Evolutionary conservation across 2,888 invertebrate genomes (phyloP).

Genomic region (Liodrosophila aerea): DNA sequence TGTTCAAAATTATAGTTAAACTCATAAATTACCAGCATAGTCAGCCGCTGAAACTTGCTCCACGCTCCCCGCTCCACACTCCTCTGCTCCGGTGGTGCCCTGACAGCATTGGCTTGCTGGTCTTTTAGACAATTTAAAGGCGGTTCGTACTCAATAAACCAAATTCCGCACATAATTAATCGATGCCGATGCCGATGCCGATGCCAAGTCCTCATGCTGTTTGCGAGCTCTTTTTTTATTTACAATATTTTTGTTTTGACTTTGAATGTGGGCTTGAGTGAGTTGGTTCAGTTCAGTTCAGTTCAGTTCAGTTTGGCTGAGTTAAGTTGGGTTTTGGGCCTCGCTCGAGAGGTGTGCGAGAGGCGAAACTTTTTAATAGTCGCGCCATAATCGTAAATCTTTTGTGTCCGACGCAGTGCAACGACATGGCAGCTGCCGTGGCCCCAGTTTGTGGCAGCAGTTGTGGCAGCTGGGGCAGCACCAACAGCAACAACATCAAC

Average conservation of each 20-base stretch:
- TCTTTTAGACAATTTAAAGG: slow-evolving; percentile 79
- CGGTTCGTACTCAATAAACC: slow-evolving; percentile 79
- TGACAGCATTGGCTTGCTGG: slow-evolving; percentile 69
- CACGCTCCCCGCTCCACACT: not conserved
- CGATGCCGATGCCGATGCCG: slow-evolving; percentile 61
- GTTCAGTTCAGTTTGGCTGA: slow-evolving; percentile 6
- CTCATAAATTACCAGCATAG: slow-evolving; percentile 78
- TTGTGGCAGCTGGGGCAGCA: slow-evolving; percentile 19
- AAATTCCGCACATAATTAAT: slow-evolving; percentile 81
- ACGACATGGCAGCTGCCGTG: slow-evolving; percentile 65
- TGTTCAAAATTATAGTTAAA: slow-evolving; percentile 78
- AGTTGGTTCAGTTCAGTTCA: slow-evolving; percentile 33
- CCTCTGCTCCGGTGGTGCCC: slow-evolving; percentile 27
- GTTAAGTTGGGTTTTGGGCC: slow-evolving; percentile 5
- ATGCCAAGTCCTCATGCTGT: slow-evolving; percentile 7
- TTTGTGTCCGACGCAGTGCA: slow-evolving; percentile 78
- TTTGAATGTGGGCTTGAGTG: slow-evolving; percentile 71
- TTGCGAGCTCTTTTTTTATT: slow-evolving; percentile 23
- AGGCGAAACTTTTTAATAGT: slow-evolving; percentile 81
- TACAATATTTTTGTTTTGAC: slow-evolving; percentile 73
- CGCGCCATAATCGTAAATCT: slow-evolving; percentile 81
- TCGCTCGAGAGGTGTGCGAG: slow-evolving; percentile 57
- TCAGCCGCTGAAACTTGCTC: slow-evolving; percentile 58
- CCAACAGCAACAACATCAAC: slow-evolving; percentile 2
- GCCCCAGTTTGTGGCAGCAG: slow-evolving; percentile 26